These are phyloP conservation scores for Gasterosteus nipponicus DNA, from an alignment of 2,113 vertebrate species.

Conservation along the genomic window DNA sequence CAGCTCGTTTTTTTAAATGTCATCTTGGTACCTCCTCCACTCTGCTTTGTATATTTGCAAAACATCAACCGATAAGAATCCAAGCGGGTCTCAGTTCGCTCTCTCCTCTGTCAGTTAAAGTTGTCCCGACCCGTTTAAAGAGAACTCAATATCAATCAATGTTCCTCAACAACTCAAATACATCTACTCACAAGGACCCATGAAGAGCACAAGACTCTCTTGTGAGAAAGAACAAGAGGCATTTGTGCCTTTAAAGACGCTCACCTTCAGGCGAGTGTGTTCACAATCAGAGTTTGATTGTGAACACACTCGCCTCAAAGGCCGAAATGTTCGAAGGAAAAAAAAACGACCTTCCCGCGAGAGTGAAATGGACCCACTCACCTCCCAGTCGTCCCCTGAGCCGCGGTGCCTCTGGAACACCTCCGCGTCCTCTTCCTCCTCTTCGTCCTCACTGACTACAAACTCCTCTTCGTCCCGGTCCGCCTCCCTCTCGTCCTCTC, in stretches of 20 bases:
- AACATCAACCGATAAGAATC: not conserved
- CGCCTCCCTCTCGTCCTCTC: slow-evolving; percentile 58
- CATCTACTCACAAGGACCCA: not conserved
- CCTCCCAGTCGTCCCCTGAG: slow-evolving; percentile 84
- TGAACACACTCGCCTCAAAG: not conserved
- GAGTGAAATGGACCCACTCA: slow-evolving; percentile 45
- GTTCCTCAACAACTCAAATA: not conserved
- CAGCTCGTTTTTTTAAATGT: not conserved
- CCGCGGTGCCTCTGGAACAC: slow-evolving; percentile 57
- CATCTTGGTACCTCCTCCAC: not conserved
- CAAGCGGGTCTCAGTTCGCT: not conserved
- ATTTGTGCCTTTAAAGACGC: not conserved
- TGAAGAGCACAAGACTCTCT: not conserved
- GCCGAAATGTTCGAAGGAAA: not conserved
- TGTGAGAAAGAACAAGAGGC: too few relatives aligned
- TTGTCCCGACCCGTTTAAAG: not conserved
- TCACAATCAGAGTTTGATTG: not conserved
- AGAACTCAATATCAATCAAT: not conserved
- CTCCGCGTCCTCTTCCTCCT: slow-evolving; percentile 59
- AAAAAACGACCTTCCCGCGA: not conserved
- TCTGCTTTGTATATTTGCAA: not conserved
- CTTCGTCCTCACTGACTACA: slow-evolving; percentile 79
- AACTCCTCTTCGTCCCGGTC: slow-evolving; percentile 81
- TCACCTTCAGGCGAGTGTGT: not conserved
- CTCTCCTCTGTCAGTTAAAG: not conserved